These are phyloP conservation scores for Philhelius pedissequus DNA, from an alignment of 2,888 invertebrate genomes.

Conservation along the genomic window DNA sequence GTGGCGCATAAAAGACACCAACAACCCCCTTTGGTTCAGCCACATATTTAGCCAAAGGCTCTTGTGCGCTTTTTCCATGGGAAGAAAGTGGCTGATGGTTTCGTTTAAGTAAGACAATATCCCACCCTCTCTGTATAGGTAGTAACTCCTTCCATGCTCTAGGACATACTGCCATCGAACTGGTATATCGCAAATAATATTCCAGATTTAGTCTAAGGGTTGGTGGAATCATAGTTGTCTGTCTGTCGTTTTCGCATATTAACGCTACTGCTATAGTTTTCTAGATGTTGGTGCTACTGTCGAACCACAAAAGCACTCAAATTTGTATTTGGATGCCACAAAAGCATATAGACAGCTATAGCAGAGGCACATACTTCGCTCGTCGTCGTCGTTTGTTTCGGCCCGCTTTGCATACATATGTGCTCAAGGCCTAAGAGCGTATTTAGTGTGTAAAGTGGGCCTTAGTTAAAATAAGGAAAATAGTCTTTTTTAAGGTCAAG, in stretches of 20 bases:
- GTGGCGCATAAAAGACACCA: not conserved
- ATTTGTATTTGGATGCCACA: slow-evolving; percentile 65
- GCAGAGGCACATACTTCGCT: slow-evolving; percentile 12
- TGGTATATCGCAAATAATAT: slow-evolving; percentile 73
- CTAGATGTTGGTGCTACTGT: slow-evolving; percentile 46
- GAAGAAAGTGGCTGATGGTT: slow-evolving; percentile 66
- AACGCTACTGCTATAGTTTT: not conserved
- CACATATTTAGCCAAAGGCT: slow-evolving; percentile 40
- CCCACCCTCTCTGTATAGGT: not conserved
- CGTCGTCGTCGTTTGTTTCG: not conserved
- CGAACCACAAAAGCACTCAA: slow-evolving; percentile 70
- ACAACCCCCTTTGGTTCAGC: slow-evolving; percentile 10
- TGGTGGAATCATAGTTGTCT: slow-evolving; percentile 29
- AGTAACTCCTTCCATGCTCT: not conserved
- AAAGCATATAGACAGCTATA: slow-evolving; percentile 1
- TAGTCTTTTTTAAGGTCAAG: no score
- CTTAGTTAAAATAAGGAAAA: no score
- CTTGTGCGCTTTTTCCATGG: slow-evolving; percentile 69
- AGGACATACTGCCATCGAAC: slow-evolving; percentile 31
- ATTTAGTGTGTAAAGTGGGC: not conserved
- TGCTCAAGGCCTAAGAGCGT: not conserved
- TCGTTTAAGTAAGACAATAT: slow-evolving; percentile 36
- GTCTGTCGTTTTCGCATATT: slow-evolving; percentile 15
- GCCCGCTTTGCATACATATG: slow-evolving; percentile 51
- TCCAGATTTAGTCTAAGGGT: slow-evolving; percentile 51